Evolutionary conservation across 35 echinoderm and acorn worm genomes (phyloP), one percentile per base, ranked within the genome.

Genomic region (Lytechinus variegatus): DNA sequence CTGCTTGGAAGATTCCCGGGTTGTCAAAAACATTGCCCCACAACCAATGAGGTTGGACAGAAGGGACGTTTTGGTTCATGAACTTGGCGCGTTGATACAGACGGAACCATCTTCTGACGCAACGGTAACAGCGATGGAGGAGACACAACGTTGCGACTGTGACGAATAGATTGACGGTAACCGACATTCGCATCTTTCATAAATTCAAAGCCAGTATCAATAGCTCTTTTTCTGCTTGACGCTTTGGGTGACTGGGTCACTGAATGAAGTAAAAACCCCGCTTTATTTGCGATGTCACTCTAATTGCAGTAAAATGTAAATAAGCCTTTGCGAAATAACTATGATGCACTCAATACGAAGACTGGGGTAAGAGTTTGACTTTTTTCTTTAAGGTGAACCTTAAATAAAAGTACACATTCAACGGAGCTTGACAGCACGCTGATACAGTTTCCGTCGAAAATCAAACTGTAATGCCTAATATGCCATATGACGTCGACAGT

Each of bases 21-120:
- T 57, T 54, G 54, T 93, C 92, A 11, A 57, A 27, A 54, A 57
- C 92, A 57, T 93, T 93, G 52, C 92, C 92, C 92, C 92, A 93
- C 12, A 93, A 93, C 92, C 92, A 93, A 54, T 93, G 92, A 8
- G 92, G 92, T 54, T 54, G 8, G 28, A 54, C 28, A 3, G 29
- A 33, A 1, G 92, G 92, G 11, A 93, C 27, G 27, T 93, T 33
- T 11, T 54, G 92, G 13, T 54, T 33, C 27, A 93, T 55, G 53
- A 57, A 93, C 13, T 44, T 54, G 53, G 53, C 92, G 53, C 92
- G 92, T 12, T 19, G 92, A 57, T 29, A 90, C 3, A 29, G 16
- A 13, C 88, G 28, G 10, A 44, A 12, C 88, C 88, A 90, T 54
- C 52, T 90, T 21, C 88, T 44, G 29, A 54, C 66, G 66, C 66